Evolutionary conservation across 2,113 vertebrate species (phyloP).

Genomic region (Erythrolamprus reginae): DNA sequence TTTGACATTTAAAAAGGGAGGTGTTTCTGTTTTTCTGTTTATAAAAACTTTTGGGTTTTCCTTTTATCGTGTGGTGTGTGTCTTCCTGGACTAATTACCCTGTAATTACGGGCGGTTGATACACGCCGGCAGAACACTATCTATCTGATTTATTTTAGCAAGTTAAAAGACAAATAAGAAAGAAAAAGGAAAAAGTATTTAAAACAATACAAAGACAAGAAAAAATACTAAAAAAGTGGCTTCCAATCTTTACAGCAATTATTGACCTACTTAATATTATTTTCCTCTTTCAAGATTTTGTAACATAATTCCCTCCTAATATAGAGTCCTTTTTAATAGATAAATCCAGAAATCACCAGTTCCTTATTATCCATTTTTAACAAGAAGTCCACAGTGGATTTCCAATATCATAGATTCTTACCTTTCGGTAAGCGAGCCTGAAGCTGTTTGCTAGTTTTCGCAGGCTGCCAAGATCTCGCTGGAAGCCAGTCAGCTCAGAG

Average conservation of each 20-base stretch:
- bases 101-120: too few species aligned
- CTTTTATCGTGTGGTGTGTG: too few species aligned
- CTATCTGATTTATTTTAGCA: background rate
- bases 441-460: slow-evolving; percentile 87
- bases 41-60: too few species aligned
- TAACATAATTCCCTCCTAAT: background rate
- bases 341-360: background rate
- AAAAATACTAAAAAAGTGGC: background rate
- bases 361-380: background rate
- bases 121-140: too few species aligned
- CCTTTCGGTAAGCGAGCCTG: slow-evolving; percentile 91
- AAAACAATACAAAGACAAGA: background rate
- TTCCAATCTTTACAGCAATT: background rate
- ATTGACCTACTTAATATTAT: background rate
- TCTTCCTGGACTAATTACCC: too few species aligned
- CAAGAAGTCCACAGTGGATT: background rate
- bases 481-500: slow-evolving; percentile 88
- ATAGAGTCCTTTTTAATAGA: background rate
- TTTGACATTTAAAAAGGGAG: too few species aligned
- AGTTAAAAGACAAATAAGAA: background rate
- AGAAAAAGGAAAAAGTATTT: background rate
- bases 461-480: slow-evolving; percentile 90
- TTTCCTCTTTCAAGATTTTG: background rate
- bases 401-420: slow-evolving; percentile 40
- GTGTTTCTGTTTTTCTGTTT: too few species aligned